Conservation (phyloP, 2,888 invertebrate genomes). For the Drosophila gaucha region DNA sequence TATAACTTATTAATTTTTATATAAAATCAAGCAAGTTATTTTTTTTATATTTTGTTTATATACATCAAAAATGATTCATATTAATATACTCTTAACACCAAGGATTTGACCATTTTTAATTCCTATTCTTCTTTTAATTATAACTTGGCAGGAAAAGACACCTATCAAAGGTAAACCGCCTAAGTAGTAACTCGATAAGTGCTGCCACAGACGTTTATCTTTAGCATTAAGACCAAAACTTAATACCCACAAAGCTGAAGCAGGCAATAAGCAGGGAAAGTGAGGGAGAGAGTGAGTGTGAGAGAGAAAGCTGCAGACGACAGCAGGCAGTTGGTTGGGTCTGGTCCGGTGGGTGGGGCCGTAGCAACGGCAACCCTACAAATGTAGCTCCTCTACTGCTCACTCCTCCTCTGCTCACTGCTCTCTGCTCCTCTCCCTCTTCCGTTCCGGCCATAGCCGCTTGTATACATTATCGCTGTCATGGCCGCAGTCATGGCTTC, state of each 20-base stretch:
- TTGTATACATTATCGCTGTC: conserved; percentile 80
- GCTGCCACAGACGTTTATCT: conserved; percentile 62
- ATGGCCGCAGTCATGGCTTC: conserved; percentile 83
- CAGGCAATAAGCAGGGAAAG: conserved; percentile 6
- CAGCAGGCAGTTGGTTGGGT: conserved; percentile 51
- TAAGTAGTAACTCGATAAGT: conserved; percentile 25
- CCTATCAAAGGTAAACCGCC: neutral
- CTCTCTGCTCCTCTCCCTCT: conserved; percentile 10
- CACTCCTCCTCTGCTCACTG: neutral
- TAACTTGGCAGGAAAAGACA: neutral
- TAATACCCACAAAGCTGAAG: conserved; percentile 72
- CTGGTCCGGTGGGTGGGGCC: conserved; percentile 14
- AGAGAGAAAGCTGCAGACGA: conserved; percentile 36
- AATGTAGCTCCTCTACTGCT: conserved; percentile 13
- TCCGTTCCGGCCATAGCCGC: conserved; percentile 14
- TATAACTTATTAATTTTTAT: too few species aligned
- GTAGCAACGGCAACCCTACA: conserved; percentile 63
- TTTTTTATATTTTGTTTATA: too few species aligned
- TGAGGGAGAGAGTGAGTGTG: conserved; percentile 9
- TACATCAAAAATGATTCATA: too few species aligned
- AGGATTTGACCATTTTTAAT: neutral
- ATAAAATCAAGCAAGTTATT: too few species aligned
- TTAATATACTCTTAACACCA: too few species aligned
- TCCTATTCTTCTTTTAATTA: conserved; percentile 1
- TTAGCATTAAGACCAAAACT: conserved; percentile 69